Percentiles rank a stretch among this genome's conserved stretches.
Evolutionary conservation across 2,888 invertebrate genomes (phyloP).

Genomic region (Creontiades dilutus): DNA sequence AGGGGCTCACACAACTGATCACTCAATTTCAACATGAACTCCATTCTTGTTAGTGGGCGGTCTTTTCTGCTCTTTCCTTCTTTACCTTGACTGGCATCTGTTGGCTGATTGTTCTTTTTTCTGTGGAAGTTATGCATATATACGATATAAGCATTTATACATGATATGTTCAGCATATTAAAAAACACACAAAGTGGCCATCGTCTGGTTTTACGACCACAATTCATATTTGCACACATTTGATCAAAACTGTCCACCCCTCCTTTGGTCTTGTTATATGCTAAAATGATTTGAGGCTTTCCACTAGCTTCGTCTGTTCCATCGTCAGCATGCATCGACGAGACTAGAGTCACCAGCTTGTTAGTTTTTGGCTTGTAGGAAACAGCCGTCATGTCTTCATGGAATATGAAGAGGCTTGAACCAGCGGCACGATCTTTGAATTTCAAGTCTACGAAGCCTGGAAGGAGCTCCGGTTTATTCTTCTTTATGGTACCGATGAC

Average conservation of each 20-base stretch:
- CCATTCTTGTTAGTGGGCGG: neutral
- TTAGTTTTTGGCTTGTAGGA: conserved; percentile 66
- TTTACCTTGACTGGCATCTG: neutral
- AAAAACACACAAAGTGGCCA: neutral
- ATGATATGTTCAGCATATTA: too few relatives aligned
- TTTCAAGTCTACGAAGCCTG: conserved; percentile 76
- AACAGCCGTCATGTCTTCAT: conserved; percentile 73
- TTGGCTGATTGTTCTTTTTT: neutral
- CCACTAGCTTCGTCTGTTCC: neutral
- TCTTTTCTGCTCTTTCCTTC: too few relatives aligned
- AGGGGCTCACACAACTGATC: neutral
- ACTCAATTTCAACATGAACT: neutral
- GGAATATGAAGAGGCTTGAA: conserved; percentile 76
- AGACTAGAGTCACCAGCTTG: conserved; percentile 71
- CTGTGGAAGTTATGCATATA: neutral
- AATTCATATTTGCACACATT: conserved; percentile 73
- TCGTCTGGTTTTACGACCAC: neutral
- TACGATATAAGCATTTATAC: neutral
- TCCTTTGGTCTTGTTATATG: conserved; percentile 57
- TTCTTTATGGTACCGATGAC: conserved; percentile 73
- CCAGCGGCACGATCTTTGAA: conserved; percentile 72
- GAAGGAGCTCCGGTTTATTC: conserved; percentile 77
- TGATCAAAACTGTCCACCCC: conserved; percentile 76
- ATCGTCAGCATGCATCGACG: neutral
- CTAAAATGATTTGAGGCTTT: neutral